phyloP scores from a whole-genome alignment of 2,888 invertebrate species.

The Parascotia fuliginaria region DNA sequence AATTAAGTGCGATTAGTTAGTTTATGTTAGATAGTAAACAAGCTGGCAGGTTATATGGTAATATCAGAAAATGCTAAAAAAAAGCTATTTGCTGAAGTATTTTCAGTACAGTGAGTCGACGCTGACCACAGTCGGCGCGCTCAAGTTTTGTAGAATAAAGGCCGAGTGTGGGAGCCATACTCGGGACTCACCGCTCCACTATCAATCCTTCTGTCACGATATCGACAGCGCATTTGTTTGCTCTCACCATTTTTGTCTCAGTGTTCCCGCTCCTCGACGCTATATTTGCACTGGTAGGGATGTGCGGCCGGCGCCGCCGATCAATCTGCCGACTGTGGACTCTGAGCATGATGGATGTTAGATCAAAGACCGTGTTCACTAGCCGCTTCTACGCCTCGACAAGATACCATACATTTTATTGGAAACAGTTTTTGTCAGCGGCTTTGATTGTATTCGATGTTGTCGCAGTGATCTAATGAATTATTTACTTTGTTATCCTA shows the following conservation, averaged over 20 bases:
- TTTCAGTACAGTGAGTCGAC: neutral
- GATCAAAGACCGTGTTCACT: constrained; percentile 52
- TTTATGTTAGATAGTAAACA: too few species aligned
- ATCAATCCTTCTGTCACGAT: constrained; percentile 82
- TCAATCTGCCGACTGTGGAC: constrained; percentile 74
- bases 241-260: constrained; percentile 81
- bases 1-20: too few species aligned
- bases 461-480: constrained; percentile 66
- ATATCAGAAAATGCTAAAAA: too few species aligned
- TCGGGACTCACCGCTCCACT: constrained; percentile 53
- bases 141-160: constrained; percentile 29
- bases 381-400: constrained; percentile 53
- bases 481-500: constrained; percentile 66
- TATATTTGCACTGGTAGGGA: constrained; percentile 55
- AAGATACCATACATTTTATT: constrained; percentile 68
- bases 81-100: too few species aligned
- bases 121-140: constrained; percentile 17
- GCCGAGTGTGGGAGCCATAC: constrained; percentile 25
- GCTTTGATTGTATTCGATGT: constrained; percentile 60
- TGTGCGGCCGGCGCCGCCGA: constrained; percentile 65
- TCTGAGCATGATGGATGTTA: constrained; percentile 78
- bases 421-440: constrained; percentile 53
- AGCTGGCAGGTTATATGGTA: too few species aligned
- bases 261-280: constrained; percentile 54
- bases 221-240: constrained; percentile 84